A percentile compares a stretch with the other conserved stretches of the same genome.
phyloP scores from a whole-genome alignment of 2,113 vertebrate genomes.

The Hemicordylus capensis region DNA sequence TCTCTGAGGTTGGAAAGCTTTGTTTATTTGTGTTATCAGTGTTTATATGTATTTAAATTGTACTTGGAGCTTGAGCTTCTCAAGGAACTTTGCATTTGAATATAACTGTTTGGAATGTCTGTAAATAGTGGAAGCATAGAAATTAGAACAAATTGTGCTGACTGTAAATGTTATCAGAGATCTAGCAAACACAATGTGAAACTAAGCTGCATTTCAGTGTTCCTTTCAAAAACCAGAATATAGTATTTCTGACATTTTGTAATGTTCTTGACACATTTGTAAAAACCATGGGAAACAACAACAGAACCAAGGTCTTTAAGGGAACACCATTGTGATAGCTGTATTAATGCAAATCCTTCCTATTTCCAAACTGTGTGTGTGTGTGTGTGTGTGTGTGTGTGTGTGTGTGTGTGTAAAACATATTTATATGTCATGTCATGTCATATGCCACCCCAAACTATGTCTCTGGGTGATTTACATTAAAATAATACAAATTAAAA shows the following conservation, averaged over 20 bases:
- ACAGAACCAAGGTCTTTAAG: not conserved
- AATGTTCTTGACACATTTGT: no score
- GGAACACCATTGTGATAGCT: not conserved
- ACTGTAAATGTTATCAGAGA: not conserved
- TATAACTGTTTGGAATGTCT: not conserved
- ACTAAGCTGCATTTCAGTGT: not conserved
- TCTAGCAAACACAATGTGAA: not conserved
- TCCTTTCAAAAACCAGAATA: not conserved
- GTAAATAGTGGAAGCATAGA: not conserved
- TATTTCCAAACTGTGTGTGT: not conserved
- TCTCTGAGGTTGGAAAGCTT: constrained; percentile 61
- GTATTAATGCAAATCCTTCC: no score
- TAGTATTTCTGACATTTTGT: not conserved
- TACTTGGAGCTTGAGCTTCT: constrained; percentile 13
- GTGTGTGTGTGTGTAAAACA: no score
- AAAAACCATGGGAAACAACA: no score
- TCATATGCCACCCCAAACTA: no score
- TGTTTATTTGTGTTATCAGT: constrained; percentile 36
- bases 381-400: no score
- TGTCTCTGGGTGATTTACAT: no score
- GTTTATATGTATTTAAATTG: constrained; percentile 36
- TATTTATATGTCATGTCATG: no score
- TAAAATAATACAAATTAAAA: no score
- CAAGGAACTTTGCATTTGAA: not conserved
- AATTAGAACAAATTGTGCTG: not conserved